These are phyloP conservation scores for Pseudomyrmex pallidus DNA, from an alignment of 1,140 invertebrate genomes.

Conservation along the genomic window DNA sequence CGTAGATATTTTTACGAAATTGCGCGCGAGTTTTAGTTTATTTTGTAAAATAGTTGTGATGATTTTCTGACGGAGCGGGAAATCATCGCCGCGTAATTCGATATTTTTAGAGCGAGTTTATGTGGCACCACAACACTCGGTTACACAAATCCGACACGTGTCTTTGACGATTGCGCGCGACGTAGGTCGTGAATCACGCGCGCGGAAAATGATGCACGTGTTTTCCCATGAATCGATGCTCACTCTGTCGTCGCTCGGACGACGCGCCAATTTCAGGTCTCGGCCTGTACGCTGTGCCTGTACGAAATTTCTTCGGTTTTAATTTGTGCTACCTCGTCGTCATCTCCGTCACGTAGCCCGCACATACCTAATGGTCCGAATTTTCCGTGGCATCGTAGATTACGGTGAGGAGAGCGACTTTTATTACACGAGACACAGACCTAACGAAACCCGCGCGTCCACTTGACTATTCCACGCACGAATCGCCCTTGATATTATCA, in stretches of 20 bases:
- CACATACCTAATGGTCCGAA: slow-evolving; percentile 52
- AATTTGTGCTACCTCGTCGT: slow-evolving; percentile 22
- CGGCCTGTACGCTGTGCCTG: too few species aligned
- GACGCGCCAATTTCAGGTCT: background rate
- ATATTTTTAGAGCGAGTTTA: slow-evolving; percentile 40
- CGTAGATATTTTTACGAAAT: background rate
- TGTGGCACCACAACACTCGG: background rate
- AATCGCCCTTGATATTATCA: slow-evolving; percentile 65
- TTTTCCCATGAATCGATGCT: slow-evolving; percentile 50
- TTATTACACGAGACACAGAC: slow-evolving; percentile 52
- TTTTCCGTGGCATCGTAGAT: slow-evolving; percentile 53
- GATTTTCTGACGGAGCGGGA: background rate
- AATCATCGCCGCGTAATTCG: background rate
- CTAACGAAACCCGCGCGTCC: slow-evolving; percentile 48
- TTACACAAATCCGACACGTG: slow-evolving; percentile 45
- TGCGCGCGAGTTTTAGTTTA: background rate
- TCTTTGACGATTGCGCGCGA: slow-evolving; percentile 33
- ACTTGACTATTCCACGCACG: slow-evolving; percentile 60
- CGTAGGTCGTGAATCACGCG: slow-evolving; percentile 39
- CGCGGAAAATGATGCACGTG: slow-evolving; percentile 44
- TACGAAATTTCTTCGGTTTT: slow-evolving; percentile 30
- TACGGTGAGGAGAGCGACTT: slow-evolving; percentile 42
- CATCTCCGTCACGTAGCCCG: slow-evolving; percentile 44
- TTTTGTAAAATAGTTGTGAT: background rate
- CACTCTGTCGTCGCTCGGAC: background rate